Evolutionary conservation across 1,140 invertebrate genomes (phyloP).

Genomic region (Tribolium madens): DNA sequence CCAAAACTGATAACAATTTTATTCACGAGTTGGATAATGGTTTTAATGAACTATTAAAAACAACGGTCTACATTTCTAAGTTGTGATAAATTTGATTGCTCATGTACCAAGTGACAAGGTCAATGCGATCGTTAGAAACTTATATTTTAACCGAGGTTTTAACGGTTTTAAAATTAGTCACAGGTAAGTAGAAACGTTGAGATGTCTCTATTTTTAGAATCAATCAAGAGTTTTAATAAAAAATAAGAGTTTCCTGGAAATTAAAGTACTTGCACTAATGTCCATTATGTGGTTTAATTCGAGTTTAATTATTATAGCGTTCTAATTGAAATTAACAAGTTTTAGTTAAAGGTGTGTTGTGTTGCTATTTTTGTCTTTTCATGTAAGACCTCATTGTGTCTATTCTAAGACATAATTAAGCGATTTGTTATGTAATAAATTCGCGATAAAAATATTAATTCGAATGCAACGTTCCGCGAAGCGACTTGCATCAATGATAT

Average conservation of each 20-base stretch:
- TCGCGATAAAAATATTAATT: background rate
- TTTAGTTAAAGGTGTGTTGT: too few species aligned
- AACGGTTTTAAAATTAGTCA: constrained; percentile 19
- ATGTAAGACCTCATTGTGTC: too few species aligned
- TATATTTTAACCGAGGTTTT: background rate
- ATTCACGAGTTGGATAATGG: background rate
- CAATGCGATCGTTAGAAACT: constrained; percentile 12
- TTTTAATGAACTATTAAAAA: constrained; percentile 3
- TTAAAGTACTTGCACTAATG: background rate
- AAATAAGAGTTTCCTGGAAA: background rate
- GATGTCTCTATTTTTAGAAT: background rate
- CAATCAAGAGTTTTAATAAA: background rate
- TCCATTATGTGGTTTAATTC: too few species aligned
- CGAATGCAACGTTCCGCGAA: background rate
- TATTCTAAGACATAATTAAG: too few species aligned
- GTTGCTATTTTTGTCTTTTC: too few species aligned
- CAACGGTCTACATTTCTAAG: background rate
- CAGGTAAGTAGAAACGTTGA: background rate
- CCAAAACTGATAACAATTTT: background rate
- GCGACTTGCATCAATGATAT: background rate
- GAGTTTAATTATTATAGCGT: too few species aligned
- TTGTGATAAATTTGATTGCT: background rate
- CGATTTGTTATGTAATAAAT: background rate
- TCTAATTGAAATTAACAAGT: too few species aligned
- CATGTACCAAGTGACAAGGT: background rate